These are phyloP conservation scores for Batillaria attramentaria DNA, from an alignment of 1,140 invertebrate genomes.

Conservation along the genomic window DNA sequence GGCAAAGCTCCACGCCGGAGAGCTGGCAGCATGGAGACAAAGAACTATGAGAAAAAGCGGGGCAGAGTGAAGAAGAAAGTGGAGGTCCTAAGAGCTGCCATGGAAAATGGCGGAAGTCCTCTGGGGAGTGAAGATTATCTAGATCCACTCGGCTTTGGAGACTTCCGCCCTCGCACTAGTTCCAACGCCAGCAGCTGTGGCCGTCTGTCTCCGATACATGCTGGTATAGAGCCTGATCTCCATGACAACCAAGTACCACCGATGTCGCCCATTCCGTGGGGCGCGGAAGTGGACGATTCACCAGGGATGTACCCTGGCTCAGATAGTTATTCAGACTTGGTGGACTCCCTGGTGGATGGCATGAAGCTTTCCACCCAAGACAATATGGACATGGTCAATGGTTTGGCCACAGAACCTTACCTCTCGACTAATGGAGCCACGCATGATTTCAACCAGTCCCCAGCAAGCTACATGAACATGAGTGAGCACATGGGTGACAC, in stretches of 20 bases:
- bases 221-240: slow-evolving; percentile 83
- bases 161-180: slow-evolving; percentile 89
- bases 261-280: slow-evolving; percentile 72
- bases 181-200: slow-evolving; percentile 93
- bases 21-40: slow-evolving; percentile 97
- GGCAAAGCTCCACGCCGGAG: slow-evolving; percentile 93
- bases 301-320: slow-evolving; percentile 38
- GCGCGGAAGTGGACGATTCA: slow-evolving; percentile 46
- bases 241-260: slow-evolving; percentile 79
- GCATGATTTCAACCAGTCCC: slow-evolving; percentile 23
- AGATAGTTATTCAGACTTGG: slow-evolving; percentile 59
- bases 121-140: slow-evolving; percentile 89
- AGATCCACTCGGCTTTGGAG: slow-evolving; percentile 83
- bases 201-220: slow-evolving; percentile 89
- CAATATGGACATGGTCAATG: slow-evolving; percentile 28
- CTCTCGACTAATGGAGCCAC: slow-evolving; percentile 25
- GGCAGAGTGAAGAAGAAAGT: slow-evolving; percentile 95
- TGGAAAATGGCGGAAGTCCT: slow-evolving; percentile 75
- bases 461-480: slow-evolving; percentile 3
- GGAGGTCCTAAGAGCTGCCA: slow-evolving; percentile 76
- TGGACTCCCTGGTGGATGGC: slow-evolving; percentile 59
- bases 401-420: slow-evolving; percentile 30
- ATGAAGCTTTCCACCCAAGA: slow-evolving; percentile 55
- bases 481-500: slow-evolving; percentile 8
- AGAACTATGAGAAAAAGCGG: slow-evolving; percentile 92